Base-by-base conservation (phyloP, 2,888 invertebrate species). In the Agrilus mali region DNA sequence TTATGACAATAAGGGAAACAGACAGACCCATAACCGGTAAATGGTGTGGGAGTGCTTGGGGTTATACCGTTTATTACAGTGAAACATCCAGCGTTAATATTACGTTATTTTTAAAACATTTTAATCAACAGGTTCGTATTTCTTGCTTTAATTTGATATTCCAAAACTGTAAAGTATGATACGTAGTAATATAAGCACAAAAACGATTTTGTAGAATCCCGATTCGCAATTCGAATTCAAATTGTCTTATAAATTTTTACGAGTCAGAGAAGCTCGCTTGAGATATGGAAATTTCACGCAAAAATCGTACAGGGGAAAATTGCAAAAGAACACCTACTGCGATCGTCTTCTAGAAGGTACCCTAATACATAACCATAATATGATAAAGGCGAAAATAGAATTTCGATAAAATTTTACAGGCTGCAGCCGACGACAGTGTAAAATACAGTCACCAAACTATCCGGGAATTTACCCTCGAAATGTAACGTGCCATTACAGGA, bases 381-480 rank as follows among this genome's bases (percentile, higher is more conserved):
- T 27, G 8, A 27, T 8, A 27, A 27, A 27, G 27, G 20, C 20
- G 20, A 6, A 20, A 20, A 17, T 17, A 20, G 27, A 27, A 10
- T 27, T 27, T 27, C 27, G 10, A 27, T 10, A 27, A 27, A 27
- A 27, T 27, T 27, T 27, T 27, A 27, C 27, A 27, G 27, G 82
- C 62, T 87, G 87, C 64, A 82, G 82, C 65, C 73, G 77, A 46
- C 66, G 65, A 31, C 58, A 61, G 7, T 67, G 67, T 67, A 78
- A 85, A 49, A 79, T 87, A 47, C 85, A 86, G 67, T 88, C 88
- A 17, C 92, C 90, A 10, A 92, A 92, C 73, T 90, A 86, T 66
- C 89, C 89, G 10, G 90, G 90, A 41, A 80, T 87, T 52, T 92
- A 90, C 67, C 89, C 89, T 5, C 72, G 88, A 47, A 89, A 89